Evolutionary conservation across 1,140 invertebrate genomes (phyloP), one percentile per base, ranked within the genome.

Genomic region (Drosophila repleta): DNA sequence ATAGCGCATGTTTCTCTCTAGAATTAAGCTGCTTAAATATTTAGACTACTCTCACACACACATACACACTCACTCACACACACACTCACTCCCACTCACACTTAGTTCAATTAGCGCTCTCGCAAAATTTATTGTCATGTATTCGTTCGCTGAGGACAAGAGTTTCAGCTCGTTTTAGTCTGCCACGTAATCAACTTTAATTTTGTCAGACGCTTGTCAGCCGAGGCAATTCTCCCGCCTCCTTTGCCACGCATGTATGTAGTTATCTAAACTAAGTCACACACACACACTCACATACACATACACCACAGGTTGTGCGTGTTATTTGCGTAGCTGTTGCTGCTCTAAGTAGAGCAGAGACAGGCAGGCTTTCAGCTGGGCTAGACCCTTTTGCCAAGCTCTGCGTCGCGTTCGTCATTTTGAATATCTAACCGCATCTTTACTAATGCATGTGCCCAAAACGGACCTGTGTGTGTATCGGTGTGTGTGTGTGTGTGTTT

Each of bases 371-470:
- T 6, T 41, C n/a, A 41, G n/a, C 11, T 17, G 24, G n/a, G 48
- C 7, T 68, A 39, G 32, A 32, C 29, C 48, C 43, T 41, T 29
- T 20, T 15, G 18, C 35, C 62, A 45, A 58, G 55, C 66, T 68
- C 17, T 45, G 52, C 35, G 45, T 69, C 67, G 61, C 57, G 73
- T 71, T 67, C 53, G 35, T 70, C 76, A 71, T 64, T 75, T 75
- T 72, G 60, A 71, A 73, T 83, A 78, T 78, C 74, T 62, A 66
- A 74, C 67, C 73, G 63, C 76, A 71, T 70, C 68, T 70, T 60
- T 20, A 60, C 70, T 68, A 64, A 62, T 57, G 49, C 65, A 55
- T 48, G 63, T 39, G 57, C 29, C 57, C 64, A 29, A 35, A 49
- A 20, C 15, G 21, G 13, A 26, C 26, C 15, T 43, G 13, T 49